Evolutionary conservation across 2,113 vertebrate genomes (phyloP), one percentile per base, ranked within the genome.

Genomic region (Propithecus coquereli): DNA sequence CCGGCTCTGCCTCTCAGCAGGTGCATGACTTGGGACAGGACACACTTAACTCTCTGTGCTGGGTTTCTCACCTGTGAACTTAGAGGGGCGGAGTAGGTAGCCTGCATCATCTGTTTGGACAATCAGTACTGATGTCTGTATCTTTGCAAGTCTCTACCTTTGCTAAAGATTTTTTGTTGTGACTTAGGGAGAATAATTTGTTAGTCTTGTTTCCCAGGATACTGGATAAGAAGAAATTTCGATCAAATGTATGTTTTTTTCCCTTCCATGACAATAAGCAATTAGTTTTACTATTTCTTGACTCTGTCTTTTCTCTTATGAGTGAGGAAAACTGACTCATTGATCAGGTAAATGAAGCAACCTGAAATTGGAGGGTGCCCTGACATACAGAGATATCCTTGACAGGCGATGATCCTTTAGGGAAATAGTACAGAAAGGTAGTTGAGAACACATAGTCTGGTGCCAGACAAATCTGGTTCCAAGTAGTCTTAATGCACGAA

Each of bases 341-440:
- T 74, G 68, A 87, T 76, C 77, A 76, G 45, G 66, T 57, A 81
- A 93, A 96, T 79, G 82, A 80, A 94, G 43, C 34, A 50, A n/a
- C 14, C 43, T 93, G 47, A 57, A 83, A 71, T 17, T 16, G 20
- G 34, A 93, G 32, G 45, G 8, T 70, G 45, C 9, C 61, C 32
- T 89, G 45, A 81, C 73, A 82, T 70, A 57, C 1, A n/a, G 83
- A 84, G 73, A 74, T n/a, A 83, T 87, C 87, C 86, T 52, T 61
- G 22, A 63, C 20, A 83, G 45, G 27, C 63, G 79, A 43, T 32
- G 37, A 71, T 73, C n/a, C 57, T 34, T 52, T 37, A 66, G 70
- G 77, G 47, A 84, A 52, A 57, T 22, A 47, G 6, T 25, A 70
- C 6, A 40, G 43, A 90, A 70, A 5, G 1, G 61, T 25, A 8